Evolutionary conservation across 2,888 invertebrate species (phyloP).

Genomic region (Caradrina clavipalpis): DNA sequence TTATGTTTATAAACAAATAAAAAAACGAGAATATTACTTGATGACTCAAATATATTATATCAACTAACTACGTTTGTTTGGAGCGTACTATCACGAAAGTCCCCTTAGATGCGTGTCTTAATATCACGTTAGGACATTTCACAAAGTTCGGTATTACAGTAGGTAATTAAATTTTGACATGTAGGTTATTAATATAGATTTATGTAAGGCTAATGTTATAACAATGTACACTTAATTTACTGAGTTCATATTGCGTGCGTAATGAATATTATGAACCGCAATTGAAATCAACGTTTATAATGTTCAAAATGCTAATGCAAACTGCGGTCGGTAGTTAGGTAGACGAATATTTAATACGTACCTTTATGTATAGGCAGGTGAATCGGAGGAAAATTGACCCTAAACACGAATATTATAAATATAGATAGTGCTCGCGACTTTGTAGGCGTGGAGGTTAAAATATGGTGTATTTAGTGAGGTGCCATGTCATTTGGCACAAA

Average conservation of each 20-base stretch:
- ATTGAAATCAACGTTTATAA: slow-evolving; percentile 14
- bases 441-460: too few relatives aligned
- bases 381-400: neutral
- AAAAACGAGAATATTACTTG: too few relatives aligned
- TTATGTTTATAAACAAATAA: too few relatives aligned
- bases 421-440: too few relatives aligned
- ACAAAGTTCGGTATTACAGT: neutral
- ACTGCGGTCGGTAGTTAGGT: slow-evolving; percentile 1
- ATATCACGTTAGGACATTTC: slow-evolving; percentile 3
- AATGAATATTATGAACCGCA: slow-evolving; percentile 16
- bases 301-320: neutral
- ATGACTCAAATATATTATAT: too few relatives aligned
- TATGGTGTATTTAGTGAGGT: too few relatives aligned
- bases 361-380: neutral
- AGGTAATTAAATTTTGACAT: slow-evolving; percentile 20
- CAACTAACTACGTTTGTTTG: too few relatives aligned
- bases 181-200: slow-evolving; percentile 4
- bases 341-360: neutral
- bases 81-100: too few relatives aligned
- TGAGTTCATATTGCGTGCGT: slow-evolving; percentile 19
- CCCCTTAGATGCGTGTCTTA: too few relatives aligned
- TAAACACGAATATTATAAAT: neutral
- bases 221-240: neutral
- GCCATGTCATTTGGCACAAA: too few relatives aligned
- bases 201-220: slow-evolving; percentile 3